Conservation (phyloP, 1,140 invertebrate species). For the Euura saliciscinereae region DNA sequence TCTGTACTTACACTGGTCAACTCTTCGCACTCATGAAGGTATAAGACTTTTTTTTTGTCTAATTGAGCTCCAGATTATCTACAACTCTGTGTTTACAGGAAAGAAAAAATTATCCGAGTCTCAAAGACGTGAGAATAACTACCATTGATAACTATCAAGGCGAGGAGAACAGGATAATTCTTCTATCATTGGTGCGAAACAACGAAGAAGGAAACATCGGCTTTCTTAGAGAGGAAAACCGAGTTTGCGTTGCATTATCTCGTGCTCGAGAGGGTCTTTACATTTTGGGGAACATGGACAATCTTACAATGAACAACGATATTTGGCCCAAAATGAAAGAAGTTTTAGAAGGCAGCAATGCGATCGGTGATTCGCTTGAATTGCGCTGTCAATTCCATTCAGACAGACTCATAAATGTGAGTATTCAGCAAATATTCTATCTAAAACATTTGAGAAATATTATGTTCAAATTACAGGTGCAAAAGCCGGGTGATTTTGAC, state of each 20-base stretch:
- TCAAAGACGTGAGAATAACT: slow-evolving; percentile 65
- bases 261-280: slow-evolving; percentile 77
- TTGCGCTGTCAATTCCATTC: slow-evolving; percentile 61
- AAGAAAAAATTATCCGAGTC: background rate
- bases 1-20: slow-evolving; percentile 72
- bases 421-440: background rate
- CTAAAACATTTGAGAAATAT: background rate
- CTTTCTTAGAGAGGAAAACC: slow-evolving; percentile 76
- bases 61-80: too few species aligned
- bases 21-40: slow-evolving; percentile 21
- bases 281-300: slow-evolving; percentile 72
- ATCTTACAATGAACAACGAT: slow-evolving; percentile 57
- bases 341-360: slow-evolving; percentile 51
- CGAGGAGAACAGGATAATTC: slow-evolving; percentile 83
- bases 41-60: slow-evolving; percentile 45
- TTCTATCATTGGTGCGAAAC: slow-evolving; percentile 83
- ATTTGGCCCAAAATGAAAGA: slow-evolving; percentile 63
- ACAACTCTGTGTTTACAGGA: background rate
- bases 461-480: slow-evolving; percentile 36
- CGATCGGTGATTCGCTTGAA: slow-evolving; percentile 52
- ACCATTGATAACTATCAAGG: slow-evolving; percentile 87
- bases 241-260: slow-evolving; percentile 85
- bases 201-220: slow-evolving; percentile 74
- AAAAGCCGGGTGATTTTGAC: slow-evolving; percentile 50
- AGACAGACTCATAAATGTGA: slow-evolving; percentile 40